These are phyloP conservation scores for Onychorhynchus coronatus DNA, from an alignment of 2,113 vertebrate genomes.

Conservation along the genomic window DNA sequence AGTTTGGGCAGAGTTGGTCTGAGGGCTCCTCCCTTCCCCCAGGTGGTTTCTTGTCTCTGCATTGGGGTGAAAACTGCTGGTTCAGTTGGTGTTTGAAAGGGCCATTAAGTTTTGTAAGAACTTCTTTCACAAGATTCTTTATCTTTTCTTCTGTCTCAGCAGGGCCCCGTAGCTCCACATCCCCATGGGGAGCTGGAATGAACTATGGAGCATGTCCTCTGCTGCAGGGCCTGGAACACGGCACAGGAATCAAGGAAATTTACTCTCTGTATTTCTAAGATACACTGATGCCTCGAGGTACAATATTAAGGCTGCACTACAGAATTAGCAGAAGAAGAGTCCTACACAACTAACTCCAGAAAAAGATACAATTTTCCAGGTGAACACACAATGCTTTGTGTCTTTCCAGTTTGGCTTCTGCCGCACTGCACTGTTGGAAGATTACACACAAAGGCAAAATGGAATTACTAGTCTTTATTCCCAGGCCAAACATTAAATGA, in stretches of 20 bases:
- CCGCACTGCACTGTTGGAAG: neutral
- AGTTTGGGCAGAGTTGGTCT: neutral
- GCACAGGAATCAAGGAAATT: neutral
- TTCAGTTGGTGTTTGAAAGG: neutral
- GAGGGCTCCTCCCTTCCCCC: neutral
- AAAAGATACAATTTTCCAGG: neutral
- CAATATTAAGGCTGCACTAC: neutral
- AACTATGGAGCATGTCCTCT: neutral
- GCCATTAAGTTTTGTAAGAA: neutral
- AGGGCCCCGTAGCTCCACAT: neutral
- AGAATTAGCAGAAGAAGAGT: neutral
- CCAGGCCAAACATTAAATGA: neutral
- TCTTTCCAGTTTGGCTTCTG: neutral
- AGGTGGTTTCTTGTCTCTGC: neutral
- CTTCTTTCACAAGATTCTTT: neutral
- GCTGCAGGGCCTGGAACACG: neutral
- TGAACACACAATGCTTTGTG: neutral
- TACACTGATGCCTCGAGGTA: neutral
- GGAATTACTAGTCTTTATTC: neutral
- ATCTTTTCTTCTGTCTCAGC: neutral
- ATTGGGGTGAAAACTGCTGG: neutral
- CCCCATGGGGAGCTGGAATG: neutral
- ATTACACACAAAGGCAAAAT: neutral
- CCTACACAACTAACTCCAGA: neutral
- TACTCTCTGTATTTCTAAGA: neutral